Evolutionary conservation across 2,113 vertebrate genomes (phyloP).

Genomic region (Malurus cyaneus): DNA sequence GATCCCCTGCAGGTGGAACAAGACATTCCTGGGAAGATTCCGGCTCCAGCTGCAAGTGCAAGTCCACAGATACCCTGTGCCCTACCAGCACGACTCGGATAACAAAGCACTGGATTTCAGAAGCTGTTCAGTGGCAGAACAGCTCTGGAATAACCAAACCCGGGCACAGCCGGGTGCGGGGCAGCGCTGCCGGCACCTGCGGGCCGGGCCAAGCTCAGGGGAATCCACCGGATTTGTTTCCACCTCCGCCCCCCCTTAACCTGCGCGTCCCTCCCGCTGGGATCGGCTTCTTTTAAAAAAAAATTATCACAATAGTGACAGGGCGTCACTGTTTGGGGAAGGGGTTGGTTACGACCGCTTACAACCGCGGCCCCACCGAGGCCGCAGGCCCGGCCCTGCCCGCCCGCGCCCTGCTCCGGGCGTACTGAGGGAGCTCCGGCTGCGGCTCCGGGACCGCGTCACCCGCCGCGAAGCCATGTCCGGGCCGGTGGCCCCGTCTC

Average conservation of each 20-base stretch:
- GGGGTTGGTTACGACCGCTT: not conserved
- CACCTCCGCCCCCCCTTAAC: too few species aligned
- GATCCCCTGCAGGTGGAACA: not conserved
- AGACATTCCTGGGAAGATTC: not conserved
- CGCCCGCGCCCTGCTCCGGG: not conserved
- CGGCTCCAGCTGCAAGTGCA: not conserved
- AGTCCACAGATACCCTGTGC: rapidly evolving
- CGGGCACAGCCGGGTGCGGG: rapidly evolving
- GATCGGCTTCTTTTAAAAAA: not conserved
- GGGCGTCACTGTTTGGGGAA: rapidly evolving
- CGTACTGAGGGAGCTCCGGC: not conserved
- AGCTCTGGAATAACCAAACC: rapidly evolving
- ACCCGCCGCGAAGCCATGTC: not conserved
- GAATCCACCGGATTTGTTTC: too few species aligned
- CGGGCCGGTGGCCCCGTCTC: rapidly evolving
- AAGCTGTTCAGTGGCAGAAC: rapidly evolving
- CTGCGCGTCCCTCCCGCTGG: too few species aligned
- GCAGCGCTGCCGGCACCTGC: rapidly evolving
- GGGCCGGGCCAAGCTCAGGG: not conserved
- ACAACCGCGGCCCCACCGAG: not conserved
- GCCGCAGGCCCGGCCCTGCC: not conserved
- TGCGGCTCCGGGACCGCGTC: not conserved
- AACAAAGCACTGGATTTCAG: rapidly evolving
- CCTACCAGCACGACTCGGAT: rapidly evolving
- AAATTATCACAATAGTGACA: not conserved